Evolutionary conservation across 2,113 vertebrate genomes (phyloP).

Genomic region (Oenanthe melanoleuca): DNA sequence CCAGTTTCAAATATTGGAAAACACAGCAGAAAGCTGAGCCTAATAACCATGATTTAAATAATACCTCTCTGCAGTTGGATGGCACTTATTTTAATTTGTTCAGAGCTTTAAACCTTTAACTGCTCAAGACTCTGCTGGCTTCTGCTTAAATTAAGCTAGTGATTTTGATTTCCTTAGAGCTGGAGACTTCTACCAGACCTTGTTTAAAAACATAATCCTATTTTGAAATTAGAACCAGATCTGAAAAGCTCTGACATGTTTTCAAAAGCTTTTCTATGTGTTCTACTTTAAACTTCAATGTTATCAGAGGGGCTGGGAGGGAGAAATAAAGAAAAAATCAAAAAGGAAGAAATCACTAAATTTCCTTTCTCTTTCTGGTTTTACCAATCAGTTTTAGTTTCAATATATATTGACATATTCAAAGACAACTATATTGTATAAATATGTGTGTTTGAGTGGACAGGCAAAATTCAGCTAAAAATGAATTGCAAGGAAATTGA

Average conservation of each 20-base stretch:
- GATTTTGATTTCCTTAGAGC: not conserved
- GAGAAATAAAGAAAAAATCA: not conserved
- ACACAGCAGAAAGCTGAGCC: not conserved
- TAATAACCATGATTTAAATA: not conserved
- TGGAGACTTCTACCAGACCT: not conserved
- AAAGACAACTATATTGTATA: not conserved
- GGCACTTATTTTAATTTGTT: not conserved
- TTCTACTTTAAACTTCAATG: not conserved
- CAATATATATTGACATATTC: not conserved
- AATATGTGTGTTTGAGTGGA: not conserved
- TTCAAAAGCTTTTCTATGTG: not conserved
- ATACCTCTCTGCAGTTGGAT: not conserved
- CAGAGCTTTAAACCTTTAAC: not conserved
- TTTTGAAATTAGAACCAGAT: not conserved
- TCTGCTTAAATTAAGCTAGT: not conserved
- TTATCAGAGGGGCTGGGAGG: accelerated
- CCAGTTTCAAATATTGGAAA: not conserved
- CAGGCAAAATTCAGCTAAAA: not conserved
- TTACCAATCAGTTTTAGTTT: not conserved
- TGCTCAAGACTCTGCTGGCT: not conserved
- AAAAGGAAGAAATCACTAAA: not conserved
- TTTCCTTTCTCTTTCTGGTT: not conserved
- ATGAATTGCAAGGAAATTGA: not conserved
- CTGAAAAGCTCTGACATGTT: not conserved
- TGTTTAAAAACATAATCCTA: not conserved